Conservation (phyloP, 1,140 invertebrate species). For the Ditylenchus dipsaci region DNA sequence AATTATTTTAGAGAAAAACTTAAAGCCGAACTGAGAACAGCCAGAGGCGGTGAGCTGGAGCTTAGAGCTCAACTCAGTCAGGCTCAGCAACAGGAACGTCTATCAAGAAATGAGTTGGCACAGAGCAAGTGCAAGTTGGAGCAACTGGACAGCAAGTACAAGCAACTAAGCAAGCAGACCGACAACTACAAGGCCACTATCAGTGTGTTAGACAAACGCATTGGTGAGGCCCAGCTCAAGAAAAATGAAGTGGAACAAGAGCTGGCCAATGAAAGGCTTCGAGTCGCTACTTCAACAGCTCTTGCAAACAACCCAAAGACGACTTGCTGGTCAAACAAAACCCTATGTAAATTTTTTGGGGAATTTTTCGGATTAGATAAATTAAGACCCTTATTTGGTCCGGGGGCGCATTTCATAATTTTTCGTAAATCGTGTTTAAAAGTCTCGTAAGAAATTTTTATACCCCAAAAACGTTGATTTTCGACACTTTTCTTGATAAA, state of each 20-base stretch:
- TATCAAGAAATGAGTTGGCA: constrained; percentile 17
- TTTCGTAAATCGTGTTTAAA: no score
- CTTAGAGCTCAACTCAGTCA: constrained; percentile 19
- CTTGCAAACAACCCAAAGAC: constrained; percentile 10
- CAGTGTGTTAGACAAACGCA: constrained; percentile 36
- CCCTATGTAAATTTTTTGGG: background rate
- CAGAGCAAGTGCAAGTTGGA: constrained; percentile 30
- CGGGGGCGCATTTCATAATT: no score
- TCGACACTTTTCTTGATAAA: no score
- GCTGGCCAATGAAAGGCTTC: constrained; percentile 33
- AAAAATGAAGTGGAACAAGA: constrained; percentile 44
- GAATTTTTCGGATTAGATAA: background rate
- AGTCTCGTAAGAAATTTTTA: background rate
- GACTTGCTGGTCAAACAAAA: constrained; percentile 8
- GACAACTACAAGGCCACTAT: constrained; percentile 31
- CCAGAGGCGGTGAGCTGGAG: constrained; percentile 19
- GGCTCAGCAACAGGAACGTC: constrained; percentile 29
- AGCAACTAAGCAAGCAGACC: constrained; percentile 34
- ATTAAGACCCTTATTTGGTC: background rate
- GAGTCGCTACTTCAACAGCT: background rate
- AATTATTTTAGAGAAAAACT: constrained; percentile 21
- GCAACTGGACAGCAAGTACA: constrained; percentile 34
- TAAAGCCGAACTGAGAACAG: constrained; percentile 20
- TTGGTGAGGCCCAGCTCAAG: constrained; percentile 34
- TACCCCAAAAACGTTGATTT: no score